Conservation (phyloP, 2,888 invertebrate genomes). For the Crossocerus cetratus region DNA sequence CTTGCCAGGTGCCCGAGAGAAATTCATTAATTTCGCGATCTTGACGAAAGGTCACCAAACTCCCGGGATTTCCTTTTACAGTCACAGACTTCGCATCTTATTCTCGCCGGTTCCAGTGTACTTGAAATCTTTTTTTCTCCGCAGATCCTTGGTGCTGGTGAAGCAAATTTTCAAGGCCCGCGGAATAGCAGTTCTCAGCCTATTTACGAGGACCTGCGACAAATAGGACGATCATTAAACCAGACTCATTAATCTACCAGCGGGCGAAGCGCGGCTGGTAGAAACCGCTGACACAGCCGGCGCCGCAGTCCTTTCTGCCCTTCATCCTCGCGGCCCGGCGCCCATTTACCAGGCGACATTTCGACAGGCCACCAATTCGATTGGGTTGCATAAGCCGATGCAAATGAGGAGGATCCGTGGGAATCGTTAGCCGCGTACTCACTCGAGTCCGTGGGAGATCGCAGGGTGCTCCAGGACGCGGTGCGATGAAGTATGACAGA, state of each 20-base stretch:
- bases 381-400: neutral
- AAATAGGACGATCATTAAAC: slow-evolving; percentile 23
- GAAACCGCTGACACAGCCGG: neutral
- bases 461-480: too few species aligned
- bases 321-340: neutral
- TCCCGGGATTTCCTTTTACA: neutral
- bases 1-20: neutral
- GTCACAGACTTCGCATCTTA: neutral
- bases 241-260: slow-evolving; percentile 22
- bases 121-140: neutral
- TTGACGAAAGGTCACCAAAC: slow-evolving; percentile 1
- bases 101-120: neutral
- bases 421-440: too few species aligned
- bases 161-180: neutral
- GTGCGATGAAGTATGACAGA: too few species aligned
- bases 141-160: neutral
- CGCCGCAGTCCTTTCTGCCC: neutral
- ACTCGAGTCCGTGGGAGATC: too few species aligned
- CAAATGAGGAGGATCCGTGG: neutral
- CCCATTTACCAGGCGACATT: neutral
- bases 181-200: neutral
- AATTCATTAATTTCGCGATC: neutral
- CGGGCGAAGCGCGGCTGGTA: neutral
- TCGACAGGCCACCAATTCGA: slow-evolving; percentile 1
- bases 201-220: neutral